phyloP scores from a whole-genome alignment of 2,113 vertebrate species.

The Pelmatolapia mariae region DNA sequence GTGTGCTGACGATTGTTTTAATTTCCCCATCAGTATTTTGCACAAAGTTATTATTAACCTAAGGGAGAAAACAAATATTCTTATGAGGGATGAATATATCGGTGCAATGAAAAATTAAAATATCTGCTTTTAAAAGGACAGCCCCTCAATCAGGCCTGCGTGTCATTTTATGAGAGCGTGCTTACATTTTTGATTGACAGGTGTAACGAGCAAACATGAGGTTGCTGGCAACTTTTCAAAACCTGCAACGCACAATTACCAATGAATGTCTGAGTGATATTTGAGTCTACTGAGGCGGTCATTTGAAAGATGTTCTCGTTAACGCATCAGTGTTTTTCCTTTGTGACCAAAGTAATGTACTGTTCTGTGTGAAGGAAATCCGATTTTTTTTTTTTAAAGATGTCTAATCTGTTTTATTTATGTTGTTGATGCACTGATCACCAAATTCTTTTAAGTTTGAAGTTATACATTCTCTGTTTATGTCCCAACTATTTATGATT shows the following conservation, averaged over 20 bases:
- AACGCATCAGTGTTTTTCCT: conserved; percentile 25
- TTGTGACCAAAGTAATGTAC: conserved; percentile 64
- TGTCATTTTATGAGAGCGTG: not conserved
- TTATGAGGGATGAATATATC: not conserved
- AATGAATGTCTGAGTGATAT: not conserved
- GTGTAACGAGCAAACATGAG: not conserved
- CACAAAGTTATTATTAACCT: conserved; percentile 10
- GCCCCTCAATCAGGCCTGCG: not conserved
- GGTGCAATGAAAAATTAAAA: not conserved
- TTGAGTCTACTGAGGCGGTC: not conserved
- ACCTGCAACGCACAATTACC: not conserved
- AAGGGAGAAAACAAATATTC: not conserved
- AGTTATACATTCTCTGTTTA: conserved; percentile 3
- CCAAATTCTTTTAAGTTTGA: not conserved
- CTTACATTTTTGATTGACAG: not conserved
- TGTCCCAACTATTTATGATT: conserved; percentile 10
- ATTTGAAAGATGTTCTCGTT: conserved; percentile 3
- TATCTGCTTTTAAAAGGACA: not conserved
- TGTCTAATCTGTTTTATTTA: conserved; percentile 17
- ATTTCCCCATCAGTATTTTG: conserved; percentile 20
- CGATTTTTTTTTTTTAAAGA: not conserved
- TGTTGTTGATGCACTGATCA: conserved; percentile 17
- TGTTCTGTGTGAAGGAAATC: not conserved
- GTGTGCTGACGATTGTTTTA: conserved; percentile 23
- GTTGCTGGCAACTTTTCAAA: conserved; percentile 35